Base-by-base conservation (phyloP, 64 coral and sea anemone genomes). In the Astreopora myriophthalma region DNA sequence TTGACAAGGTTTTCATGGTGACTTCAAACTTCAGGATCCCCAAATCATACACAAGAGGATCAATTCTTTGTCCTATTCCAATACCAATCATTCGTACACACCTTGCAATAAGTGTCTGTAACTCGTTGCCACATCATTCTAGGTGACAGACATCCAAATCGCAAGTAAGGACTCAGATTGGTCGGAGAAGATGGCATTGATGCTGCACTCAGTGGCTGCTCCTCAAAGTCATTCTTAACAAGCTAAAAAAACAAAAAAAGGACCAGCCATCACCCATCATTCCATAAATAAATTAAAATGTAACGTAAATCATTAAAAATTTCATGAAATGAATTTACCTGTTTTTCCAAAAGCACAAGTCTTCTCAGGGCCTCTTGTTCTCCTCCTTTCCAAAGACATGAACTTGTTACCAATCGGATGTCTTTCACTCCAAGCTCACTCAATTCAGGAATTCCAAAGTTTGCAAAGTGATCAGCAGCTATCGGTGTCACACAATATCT, bases 131-230 rank as follows among this genome's bases (percentile, higher is more conserved):
- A 92, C 28, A 85, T 32, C 30, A 92, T 1, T 74, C 80, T 61
- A 49, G 90, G 79, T 48, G 90, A 92, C 14, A 92, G 26, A 60
- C 90, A 92, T 55, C 90, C 90, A 76, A 70, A 86, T 48, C 90
- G 31, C 27, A 92, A 27, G 71, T 85, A 92, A 67, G 90, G 90
- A 51, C 90, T 92, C 5, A 92, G n/a, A 49, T 85, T 80, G 8
- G 80, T 76, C 0, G 51, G 19, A 42, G 33, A 29, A 11, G 90
- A 79, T 30, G 72, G 22, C 29, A 92, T 85, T 13, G 81, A 49
- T 85, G 25, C 80, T 17, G 33, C 51, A 75, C 34, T 92, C 2
- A 75, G 24, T 20, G 72, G 52, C 10, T 34, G 24, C 5, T 86
- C 51, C 22, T 85, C 76, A 73, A 92, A 92, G 51, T 86, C 70